Percentiles rank a stretch among this genome's conserved stretches.
phyloP scores from a whole-genome alignment of 2,113 vertebrate genomes.

The Nothocercus julius region DNA sequence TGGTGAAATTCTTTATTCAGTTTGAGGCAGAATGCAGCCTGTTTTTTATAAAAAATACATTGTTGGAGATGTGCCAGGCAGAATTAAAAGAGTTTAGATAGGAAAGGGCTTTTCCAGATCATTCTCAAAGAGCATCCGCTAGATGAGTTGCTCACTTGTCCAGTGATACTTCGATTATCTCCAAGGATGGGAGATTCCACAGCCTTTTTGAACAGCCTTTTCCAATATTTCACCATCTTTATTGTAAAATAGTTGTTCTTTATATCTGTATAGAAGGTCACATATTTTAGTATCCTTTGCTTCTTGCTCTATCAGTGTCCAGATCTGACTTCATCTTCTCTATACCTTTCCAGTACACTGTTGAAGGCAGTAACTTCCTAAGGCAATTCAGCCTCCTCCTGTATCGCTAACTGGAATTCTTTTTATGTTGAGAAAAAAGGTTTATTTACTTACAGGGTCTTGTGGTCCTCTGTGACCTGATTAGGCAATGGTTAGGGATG shows the following conservation, averaged over 20 bases:
- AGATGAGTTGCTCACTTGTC: neutral
- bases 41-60: rapidly evolving
- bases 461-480: neutral
- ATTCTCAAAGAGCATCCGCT: neutral
- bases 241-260: neutral
- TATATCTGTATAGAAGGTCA: neutral
- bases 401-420: rapidly evolving
- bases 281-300: neutral
- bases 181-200: neutral
- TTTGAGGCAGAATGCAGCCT: rapidly evolving
- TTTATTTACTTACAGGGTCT: neutral
- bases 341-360: rapidly evolving
- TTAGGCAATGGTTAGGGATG: neutral
- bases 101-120: neutral
- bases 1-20: neutral
- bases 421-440: rapidly evolving
- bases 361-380: neutral
- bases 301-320: neutral
- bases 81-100: neutral
- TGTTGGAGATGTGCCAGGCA: neutral
- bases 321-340: neutral
- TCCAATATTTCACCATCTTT: neutral
- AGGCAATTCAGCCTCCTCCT: neutral
- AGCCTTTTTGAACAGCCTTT: neutral
- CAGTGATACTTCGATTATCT: neutral